These are phyloP conservation scores for Pipistrellus kuhlii DNA, from an alignment of 2,797 vertebrate species.

Conservation along the genomic window DNA sequence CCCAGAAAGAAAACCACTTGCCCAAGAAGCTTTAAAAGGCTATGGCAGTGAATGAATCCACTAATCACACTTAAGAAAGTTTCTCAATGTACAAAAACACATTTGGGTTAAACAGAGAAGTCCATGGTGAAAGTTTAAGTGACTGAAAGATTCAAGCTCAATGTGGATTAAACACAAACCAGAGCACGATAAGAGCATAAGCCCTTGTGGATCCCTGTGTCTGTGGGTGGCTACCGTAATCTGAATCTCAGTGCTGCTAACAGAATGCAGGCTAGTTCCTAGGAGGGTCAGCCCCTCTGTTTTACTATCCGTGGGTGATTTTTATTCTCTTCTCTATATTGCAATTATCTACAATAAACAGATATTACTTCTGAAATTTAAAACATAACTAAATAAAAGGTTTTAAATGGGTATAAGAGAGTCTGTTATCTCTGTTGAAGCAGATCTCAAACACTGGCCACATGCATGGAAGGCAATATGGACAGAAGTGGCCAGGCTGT, in stretches of 20 bases:
- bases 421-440: background rate
- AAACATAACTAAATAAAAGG: slow-evolving; percentile 1
- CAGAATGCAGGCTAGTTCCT: background rate
- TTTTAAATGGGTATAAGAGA: slow-evolving; percentile 1
- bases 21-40: slow-evolving; percentile 6
- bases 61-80: background rate
- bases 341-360: background rate
- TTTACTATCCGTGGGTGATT: background rate
- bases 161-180: background rate
- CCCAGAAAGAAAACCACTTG: slow-evolving; percentile 38
- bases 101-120: background rate
- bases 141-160: background rate
- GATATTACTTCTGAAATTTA: slow-evolving; percentile 33
- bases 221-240: background rate
- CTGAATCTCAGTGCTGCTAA: background rate
- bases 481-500: background rate
- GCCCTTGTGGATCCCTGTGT: background rate
- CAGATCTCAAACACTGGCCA: background rate
- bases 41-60: background rate
- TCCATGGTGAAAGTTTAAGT: background rate
- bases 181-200: background rate
- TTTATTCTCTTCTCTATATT: slow-evolving; percentile 22
- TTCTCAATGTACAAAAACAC: background rate
- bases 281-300: background rate
- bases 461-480: background rate